Evolutionary conservation across 2,888 invertebrate genomes (phyloP), one percentile per base, ranked within the genome.

Genomic region (Noctua pronuba): DNA sequence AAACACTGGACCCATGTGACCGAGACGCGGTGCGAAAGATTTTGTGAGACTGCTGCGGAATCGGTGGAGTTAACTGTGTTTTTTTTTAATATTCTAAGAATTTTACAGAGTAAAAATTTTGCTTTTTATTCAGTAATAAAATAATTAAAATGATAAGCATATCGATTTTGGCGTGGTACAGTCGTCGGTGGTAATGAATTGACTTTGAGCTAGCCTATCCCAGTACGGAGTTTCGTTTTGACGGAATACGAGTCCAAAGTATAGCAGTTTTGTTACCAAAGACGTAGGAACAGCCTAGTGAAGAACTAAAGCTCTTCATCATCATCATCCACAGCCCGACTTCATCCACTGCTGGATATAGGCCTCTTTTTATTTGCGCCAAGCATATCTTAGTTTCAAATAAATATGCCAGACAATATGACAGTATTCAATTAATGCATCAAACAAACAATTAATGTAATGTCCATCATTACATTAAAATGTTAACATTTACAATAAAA

Each of bases 1-100:
- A 87, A 85, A 79, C 73, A 69, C 65, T 16, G 38, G 71, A 38
- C 28, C 65, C 68, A 82, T 82, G 77, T 76, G 83, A 83, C 87
- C 81, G 76, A 80, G 58, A 80, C 80, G 83, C 68, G 58, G 60
- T 78, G 55, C 41, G 71, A 66, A 76, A 75, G 65, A 79, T 88
- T 84, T 83, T 83, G 60, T 69, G 65, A 74, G 41, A 28, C 35
- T 64, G 13, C 55, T 67, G 41, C 4, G 28, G 18, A 72, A 83
- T n/a, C 72, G 8, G 31, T 88, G 77, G 88, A 88, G 88, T 44
- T 24, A 46, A 24, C 18, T 24, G 21, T 3, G 28, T 8, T 46
- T 35, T 66, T 62, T 28, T 28, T 44, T 8, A 18, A 44, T 31
- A n/a, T n/a, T 10, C 1, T 21, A 0, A n/a, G 1, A 11, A 3